Evolutionary conservation across 1,140 invertebrate genomes (phyloP), one percentile per base, ranked within the genome.

Genomic region (Lanistes nyassanus): DNA sequence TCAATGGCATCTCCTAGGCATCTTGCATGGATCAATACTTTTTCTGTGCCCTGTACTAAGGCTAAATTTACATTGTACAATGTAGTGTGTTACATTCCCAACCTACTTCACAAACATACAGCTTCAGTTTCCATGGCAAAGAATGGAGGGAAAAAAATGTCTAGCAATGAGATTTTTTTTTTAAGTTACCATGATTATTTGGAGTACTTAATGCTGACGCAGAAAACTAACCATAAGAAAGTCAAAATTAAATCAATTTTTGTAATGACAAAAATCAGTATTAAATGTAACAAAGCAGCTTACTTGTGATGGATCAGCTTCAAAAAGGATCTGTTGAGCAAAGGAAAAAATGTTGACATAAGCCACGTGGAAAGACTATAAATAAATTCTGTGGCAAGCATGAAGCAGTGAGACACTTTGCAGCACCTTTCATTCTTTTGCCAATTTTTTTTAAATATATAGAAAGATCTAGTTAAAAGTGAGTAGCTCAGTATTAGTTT

Each of bases 231-330:
- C 3, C 3, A 9, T 29, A n/a, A n/a, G n/a, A n/a, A n/a, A n/a
- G n/a, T n/a, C n/a, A n/a, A n/a, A n/a, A n/a, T n/a, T n/a, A n/a
- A n/a, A 4, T 34, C 11, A 34, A 3, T 60, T 60, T 60, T 13
- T 34, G 11, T 34, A 9, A 13, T 3, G 23, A 5, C 1, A 37
- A 55, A 47, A 56, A 37, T 53, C 11, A 4, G n/a, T 31, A 31
- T 47, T 51, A 16, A 37, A 23, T 13, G 13, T 7, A 47, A 55
- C 36, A 19, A 36, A 60, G n/a, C 55, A 23, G 36, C 58, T 31
- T 26, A 78, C 77, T 73, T 78, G 77, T 21, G 77, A 78, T 29
- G 77, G 77, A 58, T 78, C 77, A 19, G 77, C 77, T 37, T 78
- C 77, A 65, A 78, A 78, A 16, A 78, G 29, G n/a, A 78, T 78